A percentile compares a stretch with the other conserved stretches of the same genome.
These are phyloP conservation scores for Benitochromis conjunctus DNA, from an alignment of 2,113 vertebrate genomes.

Conservation along the genomic window DNA sequence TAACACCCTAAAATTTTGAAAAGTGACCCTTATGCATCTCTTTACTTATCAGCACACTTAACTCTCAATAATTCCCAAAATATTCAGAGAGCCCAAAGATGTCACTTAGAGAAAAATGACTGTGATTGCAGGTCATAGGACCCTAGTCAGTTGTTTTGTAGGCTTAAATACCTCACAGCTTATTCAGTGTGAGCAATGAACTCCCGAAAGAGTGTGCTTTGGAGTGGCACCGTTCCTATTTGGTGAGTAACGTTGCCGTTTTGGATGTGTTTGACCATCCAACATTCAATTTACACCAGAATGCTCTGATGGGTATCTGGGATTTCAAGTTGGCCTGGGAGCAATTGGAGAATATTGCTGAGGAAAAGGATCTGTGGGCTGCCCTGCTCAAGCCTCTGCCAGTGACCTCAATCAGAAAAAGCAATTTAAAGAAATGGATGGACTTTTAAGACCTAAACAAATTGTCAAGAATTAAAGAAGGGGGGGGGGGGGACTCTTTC, in stretches of 20 bases:
- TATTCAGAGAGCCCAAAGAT: background rate
- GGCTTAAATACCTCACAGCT: background rate
- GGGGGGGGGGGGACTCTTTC: background rate
- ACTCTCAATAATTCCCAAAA: background rate
- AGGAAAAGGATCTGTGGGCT: background rate
- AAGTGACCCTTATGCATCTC: background rate
- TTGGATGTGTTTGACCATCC: background rate
- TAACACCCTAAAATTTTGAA: background rate
- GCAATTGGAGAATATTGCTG: background rate
- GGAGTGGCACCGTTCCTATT: background rate
- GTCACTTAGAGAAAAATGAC: background rate
- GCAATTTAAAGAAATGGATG: conserved; percentile 23
- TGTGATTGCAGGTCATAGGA: background rate
- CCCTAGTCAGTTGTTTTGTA: background rate
- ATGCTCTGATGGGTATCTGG: background rate
- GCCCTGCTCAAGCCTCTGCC: background rate
- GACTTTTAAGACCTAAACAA: background rate
- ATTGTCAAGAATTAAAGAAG: background rate
- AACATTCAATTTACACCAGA: background rate
- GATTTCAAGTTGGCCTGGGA: background rate
- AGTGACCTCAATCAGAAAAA: conserved; percentile 30
- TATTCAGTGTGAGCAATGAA: background rate
- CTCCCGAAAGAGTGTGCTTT: background rate
- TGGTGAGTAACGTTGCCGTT: background rate
- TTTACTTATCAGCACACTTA: background rate